Evolutionary conservation across 2,797 vertebrate species (phyloP).

Genomic region (Enteromius fasciolatus): DNA sequence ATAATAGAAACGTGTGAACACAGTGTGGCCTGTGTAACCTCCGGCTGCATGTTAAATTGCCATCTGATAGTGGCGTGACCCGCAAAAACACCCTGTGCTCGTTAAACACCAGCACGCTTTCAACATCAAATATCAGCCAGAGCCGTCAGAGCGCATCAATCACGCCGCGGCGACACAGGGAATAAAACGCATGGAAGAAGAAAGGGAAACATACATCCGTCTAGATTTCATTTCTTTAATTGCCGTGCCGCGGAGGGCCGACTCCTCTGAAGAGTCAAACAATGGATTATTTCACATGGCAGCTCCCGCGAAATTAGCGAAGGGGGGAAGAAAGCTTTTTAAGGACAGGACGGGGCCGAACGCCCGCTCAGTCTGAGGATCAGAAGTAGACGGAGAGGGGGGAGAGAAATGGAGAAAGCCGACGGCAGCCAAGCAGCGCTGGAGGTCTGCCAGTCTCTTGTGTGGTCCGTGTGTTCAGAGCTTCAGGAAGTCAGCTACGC

Average conservation of each 20-base stretch:
- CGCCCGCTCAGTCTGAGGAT: conserved; percentile 52
- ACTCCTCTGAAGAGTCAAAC: conserved; percentile 60
- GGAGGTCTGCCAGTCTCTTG: conserved; percentile 63
- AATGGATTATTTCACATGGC: conserved; percentile 65
- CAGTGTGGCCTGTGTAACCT: conserved; percentile 26
- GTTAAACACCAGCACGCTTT: conserved; percentile 51
- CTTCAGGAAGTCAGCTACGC: conserved; percentile 61
- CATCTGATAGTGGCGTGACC: conserved; percentile 53
- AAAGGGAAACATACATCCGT: conserved; percentile 60
- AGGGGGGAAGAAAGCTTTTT: conserved; percentile 46
- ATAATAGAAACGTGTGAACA: conserved; percentile 45
- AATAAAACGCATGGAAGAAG: conserved; percentile 60
- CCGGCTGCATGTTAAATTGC: conserved; percentile 52
- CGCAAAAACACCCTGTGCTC: conserved; percentile 51
- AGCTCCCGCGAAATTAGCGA: conserved; percentile 57
- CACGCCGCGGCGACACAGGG: conserved; percentile 49
- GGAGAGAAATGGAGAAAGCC: conserved; percentile 38
- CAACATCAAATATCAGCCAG: conserved; percentile 58
- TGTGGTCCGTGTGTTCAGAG: conserved; percentile 66
- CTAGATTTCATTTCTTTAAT: conserved; percentile 64
- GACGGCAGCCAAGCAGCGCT: conserved; percentile 59
- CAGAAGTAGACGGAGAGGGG: conserved; percentile 52
- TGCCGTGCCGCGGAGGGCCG: conserved; percentile 51
- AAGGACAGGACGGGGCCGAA: conserved; percentile 58
- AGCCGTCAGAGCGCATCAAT: conserved; percentile 60